Conservation (phyloP, 1,140 invertebrate genomes). For the Magallana ariakensis region DNA sequence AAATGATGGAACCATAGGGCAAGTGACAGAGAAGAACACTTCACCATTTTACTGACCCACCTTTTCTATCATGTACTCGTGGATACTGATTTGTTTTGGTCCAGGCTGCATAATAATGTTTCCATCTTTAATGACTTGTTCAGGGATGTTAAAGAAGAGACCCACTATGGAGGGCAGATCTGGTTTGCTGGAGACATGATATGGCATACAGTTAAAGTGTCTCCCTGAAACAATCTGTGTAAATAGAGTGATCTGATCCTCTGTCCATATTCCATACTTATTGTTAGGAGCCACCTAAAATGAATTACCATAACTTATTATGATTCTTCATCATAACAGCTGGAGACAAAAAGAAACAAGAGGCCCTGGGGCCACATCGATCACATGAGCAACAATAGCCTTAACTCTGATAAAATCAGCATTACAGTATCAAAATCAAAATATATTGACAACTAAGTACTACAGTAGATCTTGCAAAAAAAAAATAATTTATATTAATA, state of each 20-base stretch:
- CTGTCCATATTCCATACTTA: conserved; percentile 62
- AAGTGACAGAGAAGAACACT: too few species aligned
- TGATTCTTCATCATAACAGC: too few species aligned
- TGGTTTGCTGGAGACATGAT: conserved; percentile 23
- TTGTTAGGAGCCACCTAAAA: conserved; percentile 60
- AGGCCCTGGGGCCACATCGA: too few species aligned
- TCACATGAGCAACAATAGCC: too few species aligned
- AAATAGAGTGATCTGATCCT: conserved; percentile 56
- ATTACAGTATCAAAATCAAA: too few species aligned
- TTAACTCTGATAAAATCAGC: too few species aligned
- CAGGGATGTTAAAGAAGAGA: conserved; percentile 47
- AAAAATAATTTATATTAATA: too few species aligned
- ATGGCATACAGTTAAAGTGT: conserved; percentile 51
- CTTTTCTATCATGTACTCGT: conserved; percentile 35
- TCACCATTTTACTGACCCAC: not conserved
- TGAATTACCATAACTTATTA: not conserved
- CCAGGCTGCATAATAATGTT: conserved; percentile 17
- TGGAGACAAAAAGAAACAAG: too few species aligned
- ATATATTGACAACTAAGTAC: too few species aligned
- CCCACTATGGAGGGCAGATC: conserved; percentile 52
- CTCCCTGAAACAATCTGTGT: conserved; percentile 44
- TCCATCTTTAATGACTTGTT: not conserved
- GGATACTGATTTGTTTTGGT: conserved; percentile 41
- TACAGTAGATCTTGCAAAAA: too few species aligned
- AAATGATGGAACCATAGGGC: too few species aligned